phyloP scores from a whole-genome alignment of 2,888 invertebrate genomes.

The Tetanocera ferruginea region DNA sequence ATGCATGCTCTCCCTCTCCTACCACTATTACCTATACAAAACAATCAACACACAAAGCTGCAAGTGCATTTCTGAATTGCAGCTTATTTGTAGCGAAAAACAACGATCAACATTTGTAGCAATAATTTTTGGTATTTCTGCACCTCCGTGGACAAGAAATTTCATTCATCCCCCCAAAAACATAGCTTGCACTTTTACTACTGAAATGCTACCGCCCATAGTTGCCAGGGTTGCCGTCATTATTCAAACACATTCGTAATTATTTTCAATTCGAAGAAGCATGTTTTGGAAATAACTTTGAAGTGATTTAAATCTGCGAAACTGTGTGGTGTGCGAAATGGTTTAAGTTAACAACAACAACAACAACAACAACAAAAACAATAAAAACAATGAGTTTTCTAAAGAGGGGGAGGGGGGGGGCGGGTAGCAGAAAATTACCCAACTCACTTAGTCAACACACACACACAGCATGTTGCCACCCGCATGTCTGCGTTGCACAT shows the following conservation, averaged over 20 bases:
- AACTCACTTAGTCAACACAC: no score
- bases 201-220: background rate
- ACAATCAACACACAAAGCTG: background rate
- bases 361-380: background rate
- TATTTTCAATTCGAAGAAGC: slow-evolving; percentile 25
- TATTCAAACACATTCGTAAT: slow-evolving; percentile 29
- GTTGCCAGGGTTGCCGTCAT: slow-evolving; percentile 18
- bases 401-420: background rate
- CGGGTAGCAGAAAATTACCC: background rate
- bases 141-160: background rate
- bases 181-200: background rate
- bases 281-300: slow-evolving; percentile 26
- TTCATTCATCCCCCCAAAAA: background rate
- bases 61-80: slow-evolving; percentile 7
- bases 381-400: background rate
- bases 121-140: background rate
- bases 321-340: slow-evolving; percentile 31
- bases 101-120: slow-evolving; percentile 10
- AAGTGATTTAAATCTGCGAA: slow-evolving; percentile 38
- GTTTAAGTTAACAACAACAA: slow-evolving; percentile 16
- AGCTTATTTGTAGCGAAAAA: slow-evolving; percentile 17
- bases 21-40: no score
- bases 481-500: background rate
- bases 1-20: background rate
- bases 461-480: background rate